Percentiles rank a stretch among this genome's conserved stretches.
These are phyloP conservation scores for Aviceda subcristata DNA, from an alignment of 2,113 vertebrate genomes.

Conservation along the genomic window DNA sequence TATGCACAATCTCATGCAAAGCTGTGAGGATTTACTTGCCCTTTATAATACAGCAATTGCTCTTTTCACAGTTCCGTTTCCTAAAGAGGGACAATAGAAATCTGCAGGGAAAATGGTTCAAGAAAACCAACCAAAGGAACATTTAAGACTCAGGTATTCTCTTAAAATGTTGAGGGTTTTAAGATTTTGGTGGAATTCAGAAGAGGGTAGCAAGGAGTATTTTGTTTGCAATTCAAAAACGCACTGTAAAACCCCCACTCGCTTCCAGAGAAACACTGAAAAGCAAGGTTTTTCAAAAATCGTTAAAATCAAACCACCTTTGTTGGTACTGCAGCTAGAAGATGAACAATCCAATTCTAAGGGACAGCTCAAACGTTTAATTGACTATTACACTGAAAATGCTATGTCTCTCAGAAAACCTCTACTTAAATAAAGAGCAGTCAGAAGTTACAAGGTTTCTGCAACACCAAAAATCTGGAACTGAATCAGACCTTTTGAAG, in stretches of 20 bases:
- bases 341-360: background rate
- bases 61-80: background rate
- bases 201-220: fast-evolving
- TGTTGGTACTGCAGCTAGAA: background rate
- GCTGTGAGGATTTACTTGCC: background rate
- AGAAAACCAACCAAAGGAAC: background rate
- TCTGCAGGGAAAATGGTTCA: background rate
- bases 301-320: background rate
- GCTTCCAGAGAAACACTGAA: background rate
- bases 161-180: background rate
- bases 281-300: background rate
- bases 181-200: background rate
- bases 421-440: background rate
- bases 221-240: background rate
- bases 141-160: background rate
- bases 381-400: background rate
- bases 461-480: background rate
- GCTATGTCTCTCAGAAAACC: background rate
- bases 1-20: background rate
- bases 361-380: background rate
- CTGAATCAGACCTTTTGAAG: background rate
- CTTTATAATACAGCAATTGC: background rate
- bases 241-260: background rate
- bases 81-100: background rate
- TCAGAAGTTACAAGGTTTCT: background rate